Conservation (phyloP, 2,113 vertebrate species). For the Hemibagrus wyckioides region DNA sequence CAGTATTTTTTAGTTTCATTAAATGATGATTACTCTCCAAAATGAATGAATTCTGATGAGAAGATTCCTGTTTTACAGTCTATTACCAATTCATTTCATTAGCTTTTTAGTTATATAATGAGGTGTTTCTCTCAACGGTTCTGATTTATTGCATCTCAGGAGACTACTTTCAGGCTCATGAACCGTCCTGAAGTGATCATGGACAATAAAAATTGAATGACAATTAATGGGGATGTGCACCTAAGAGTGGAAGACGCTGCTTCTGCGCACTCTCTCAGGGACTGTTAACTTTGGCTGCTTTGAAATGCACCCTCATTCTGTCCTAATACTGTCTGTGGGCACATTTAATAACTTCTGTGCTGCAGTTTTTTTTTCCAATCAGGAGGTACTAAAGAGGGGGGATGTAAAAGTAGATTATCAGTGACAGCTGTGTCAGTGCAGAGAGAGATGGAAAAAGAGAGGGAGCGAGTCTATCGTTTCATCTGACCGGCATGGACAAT, state of each 20-base stretch:
- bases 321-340: slow-evolving; percentile 55
- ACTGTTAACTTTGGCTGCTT: slow-evolving; percentile 28
- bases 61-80: slow-evolving; percentile 22
- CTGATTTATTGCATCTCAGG: slow-evolving; percentile 27
- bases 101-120: slow-evolving; percentile 22
- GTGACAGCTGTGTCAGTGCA: slow-evolving; percentile 65
- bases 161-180: slow-evolving; percentile 34
- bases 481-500: slow-evolving; percentile 58
- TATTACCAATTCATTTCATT: slow-evolving; percentile 25
- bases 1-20: not conserved
- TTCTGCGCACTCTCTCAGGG: slow-evolving; percentile 49
- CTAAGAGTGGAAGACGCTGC: slow-evolving; percentile 60
- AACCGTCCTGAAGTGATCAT: slow-evolving; percentile 57
- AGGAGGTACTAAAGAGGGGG: slow-evolving; percentile 67
- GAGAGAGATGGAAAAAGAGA: slow-evolving; percentile 23
- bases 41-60: slow-evolving; percentile 15
- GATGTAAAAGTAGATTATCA: slow-evolving; percentile 70
- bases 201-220: slow-evolving; percentile 67
- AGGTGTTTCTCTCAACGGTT: slow-evolving; percentile 20
- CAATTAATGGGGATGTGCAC: slow-evolving; percentile 68
- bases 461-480: slow-evolving; percentile 62
- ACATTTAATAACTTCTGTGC: slow-evolving; percentile 57
- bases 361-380: slow-evolving; percentile 69
- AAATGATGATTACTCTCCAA: not conserved
- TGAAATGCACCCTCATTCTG: slow-evolving; percentile 45